phyloP scores from a whole-genome alignment of 1,140 invertebrate genomes.

The Eumaeus atala region DNA sequence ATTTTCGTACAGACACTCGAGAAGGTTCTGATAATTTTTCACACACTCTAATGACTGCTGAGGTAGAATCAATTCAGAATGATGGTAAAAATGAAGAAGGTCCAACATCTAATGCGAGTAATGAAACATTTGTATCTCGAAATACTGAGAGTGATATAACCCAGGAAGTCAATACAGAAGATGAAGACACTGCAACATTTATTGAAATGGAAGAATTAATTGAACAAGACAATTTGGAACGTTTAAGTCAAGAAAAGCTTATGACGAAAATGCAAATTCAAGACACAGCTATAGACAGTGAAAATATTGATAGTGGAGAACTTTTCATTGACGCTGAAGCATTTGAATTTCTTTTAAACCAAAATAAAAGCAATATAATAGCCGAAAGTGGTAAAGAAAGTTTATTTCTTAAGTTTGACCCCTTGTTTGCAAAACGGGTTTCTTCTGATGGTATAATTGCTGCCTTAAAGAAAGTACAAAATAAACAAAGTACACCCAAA shows the following conservation, averaged over 20 bases:
- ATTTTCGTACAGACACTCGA: neutral
- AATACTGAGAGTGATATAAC: conserved; percentile 35
- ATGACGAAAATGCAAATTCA: conserved; percentile 44
- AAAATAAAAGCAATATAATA: conserved; percentile 53
- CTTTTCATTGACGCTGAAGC: conserved; percentile 64
- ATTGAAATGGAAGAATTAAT: conserved; percentile 43
- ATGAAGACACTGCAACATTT: conserved; percentile 67
- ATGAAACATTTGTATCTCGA: conserved; percentile 37
- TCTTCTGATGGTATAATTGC: conserved; percentile 49
- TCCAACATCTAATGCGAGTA: conserved; percentile 26
- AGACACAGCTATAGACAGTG: conserved; percentile 31
- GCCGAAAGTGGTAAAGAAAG: conserved; percentile 63
- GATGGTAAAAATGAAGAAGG: conserved; percentile 27
- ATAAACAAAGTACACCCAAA: conserved; percentile 50
- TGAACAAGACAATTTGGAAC: conserved; percentile 17
- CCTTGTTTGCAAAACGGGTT: conserved; percentile 56
- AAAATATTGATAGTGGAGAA: conserved; percentile 44
- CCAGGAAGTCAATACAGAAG: conserved; percentile 52
- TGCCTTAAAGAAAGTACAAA: conserved; percentile 44
- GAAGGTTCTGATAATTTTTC: neutral
- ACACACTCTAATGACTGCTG: neutral
- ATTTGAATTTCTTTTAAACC: conserved; percentile 61
- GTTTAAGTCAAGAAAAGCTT: conserved; percentile 30
- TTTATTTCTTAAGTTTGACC: conserved; percentile 64
- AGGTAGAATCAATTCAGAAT: conserved; percentile 7